phyloP scores from a whole-genome alignment of 2,888 invertebrate species.

The Hirtodrosophila cameraria region DNA sequence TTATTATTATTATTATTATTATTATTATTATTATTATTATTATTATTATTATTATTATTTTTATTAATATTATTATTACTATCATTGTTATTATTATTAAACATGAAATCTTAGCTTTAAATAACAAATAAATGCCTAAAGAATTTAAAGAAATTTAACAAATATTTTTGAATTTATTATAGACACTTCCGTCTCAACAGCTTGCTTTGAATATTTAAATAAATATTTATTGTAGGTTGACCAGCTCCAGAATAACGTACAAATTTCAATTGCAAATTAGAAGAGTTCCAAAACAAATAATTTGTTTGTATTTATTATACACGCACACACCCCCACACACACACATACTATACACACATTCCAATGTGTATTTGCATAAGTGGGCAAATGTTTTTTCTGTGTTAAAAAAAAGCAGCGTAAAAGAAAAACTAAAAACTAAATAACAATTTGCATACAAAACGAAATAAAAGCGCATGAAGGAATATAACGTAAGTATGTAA shows the following conservation, averaged over 20 bases:
- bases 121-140: too few relatives aligned
- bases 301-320: neutral
- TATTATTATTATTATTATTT: too few relatives aligned
- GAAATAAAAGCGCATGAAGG: conserved; percentile 53
- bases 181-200: too few relatives aligned
- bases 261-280: conserved; percentile 26
- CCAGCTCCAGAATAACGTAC: neutral
- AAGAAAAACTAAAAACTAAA: conserved; percentile 39
- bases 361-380: neutral
- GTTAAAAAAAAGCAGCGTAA: conserved; percentile 6
- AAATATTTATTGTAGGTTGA: conserved; percentile 5
- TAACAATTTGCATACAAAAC: conserved; percentile 68
- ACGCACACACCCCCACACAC: conserved; percentile 1
- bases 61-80: too few relatives aligned
- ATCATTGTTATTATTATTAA: too few relatives aligned
- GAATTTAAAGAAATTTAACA: too few relatives aligned
- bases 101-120: too few relatives aligned
- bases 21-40: too few relatives aligned
- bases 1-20: too few relatives aligned
- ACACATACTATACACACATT: neutral
- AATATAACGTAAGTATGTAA: conserved; percentile 63
- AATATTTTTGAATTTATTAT: neutral
- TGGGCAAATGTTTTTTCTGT: conserved; percentile 25
- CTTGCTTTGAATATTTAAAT: neutral
- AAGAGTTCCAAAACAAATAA: neutral